These are phyloP conservation scores for Diadema setosum DNA, from an alignment of 35 echinoderm and acorn worm species.

Conservation along the genomic window DNA sequence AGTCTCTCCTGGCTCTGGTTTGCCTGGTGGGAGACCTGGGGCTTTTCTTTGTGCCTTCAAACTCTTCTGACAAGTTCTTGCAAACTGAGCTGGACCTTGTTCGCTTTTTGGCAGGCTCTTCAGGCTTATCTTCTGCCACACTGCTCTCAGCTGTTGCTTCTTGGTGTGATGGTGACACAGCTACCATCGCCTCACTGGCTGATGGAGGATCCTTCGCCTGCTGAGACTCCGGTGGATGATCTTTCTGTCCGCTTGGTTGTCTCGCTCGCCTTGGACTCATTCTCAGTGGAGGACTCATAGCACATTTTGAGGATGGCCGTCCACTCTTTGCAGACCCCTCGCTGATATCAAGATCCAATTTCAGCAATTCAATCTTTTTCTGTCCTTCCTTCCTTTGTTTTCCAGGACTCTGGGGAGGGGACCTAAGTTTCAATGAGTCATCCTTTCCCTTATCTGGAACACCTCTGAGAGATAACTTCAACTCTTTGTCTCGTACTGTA, in stretches of 20 bases:
- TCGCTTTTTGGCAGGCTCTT: not conserved
- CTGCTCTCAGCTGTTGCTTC: not conserved
- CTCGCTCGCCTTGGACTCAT: conserved; percentile 51
- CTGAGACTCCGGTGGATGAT: not conserved
- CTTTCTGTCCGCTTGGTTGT: conserved; percentile 11
- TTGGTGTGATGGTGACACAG: not conserved
- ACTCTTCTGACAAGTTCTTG: conserved; percentile 26
- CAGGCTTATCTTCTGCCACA: not conserved
- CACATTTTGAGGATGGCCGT: not conserved
- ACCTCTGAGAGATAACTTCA: not conserved
- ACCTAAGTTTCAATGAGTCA: not conserved
- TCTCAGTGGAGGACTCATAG: not conserved
- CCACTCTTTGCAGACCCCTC: not conserved
- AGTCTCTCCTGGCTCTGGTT: not conserved
- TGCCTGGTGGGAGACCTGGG: not conserved
- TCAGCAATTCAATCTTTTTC: not conserved
- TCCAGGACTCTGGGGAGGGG: not conserved
- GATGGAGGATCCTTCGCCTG: not conserved
- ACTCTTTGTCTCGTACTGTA: no score
- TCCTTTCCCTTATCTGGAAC: not conserved
- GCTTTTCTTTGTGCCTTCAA: not conserved
- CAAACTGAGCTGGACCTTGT: conserved; percentile 21
- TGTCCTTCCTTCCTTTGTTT: not conserved
- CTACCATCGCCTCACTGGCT: not conserved
- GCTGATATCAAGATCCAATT: not conserved